Percentiles rank a stretch among this genome's conserved stretches.
Evolutionary conservation across 2,797 vertebrate genomes (phyloP).

Genomic region (Sparidentex hasta): DNA sequence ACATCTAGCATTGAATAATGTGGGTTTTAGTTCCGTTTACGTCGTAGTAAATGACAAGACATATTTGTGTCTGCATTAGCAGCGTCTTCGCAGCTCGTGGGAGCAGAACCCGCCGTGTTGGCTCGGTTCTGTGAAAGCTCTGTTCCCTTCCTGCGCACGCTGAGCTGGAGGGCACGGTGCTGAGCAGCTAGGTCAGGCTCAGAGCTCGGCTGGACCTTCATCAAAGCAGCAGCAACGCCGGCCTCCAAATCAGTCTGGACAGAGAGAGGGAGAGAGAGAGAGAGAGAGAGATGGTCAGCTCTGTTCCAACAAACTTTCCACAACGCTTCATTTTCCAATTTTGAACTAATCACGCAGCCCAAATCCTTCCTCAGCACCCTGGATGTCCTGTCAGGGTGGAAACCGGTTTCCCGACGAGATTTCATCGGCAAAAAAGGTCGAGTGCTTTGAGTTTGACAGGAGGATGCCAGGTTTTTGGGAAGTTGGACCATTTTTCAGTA

Average conservation of each 20-base stretch:
- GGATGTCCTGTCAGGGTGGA: slow-evolving; percentile 12
- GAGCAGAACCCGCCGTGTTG: slow-evolving; percentile 32
- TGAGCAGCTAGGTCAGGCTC: slow-evolving; percentile 66
- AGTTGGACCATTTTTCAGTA: neutral
- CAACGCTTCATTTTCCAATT: neutral
- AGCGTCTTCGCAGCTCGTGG: slow-evolving; percentile 2
- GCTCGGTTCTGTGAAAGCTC: slow-evolving; percentile 9
- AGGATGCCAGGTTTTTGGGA: neutral
- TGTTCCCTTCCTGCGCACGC: slow-evolving; percentile 31
- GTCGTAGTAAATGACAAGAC: neutral
- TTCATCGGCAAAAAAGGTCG: neutral
- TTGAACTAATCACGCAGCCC: neutral
- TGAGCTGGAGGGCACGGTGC: slow-evolving; percentile 51
- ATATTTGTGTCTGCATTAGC: neutral
- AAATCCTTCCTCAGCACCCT: neutral
- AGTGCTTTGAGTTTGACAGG: neutral
- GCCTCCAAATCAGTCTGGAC: slow-evolving; percentile 69
- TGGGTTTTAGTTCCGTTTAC: slow-evolving; percentile 45
- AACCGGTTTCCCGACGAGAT: slow-evolving; percentile 47
- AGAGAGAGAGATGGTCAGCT: slow-evolving; percentile 19
- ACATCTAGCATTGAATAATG: slow-evolving; percentile 45
- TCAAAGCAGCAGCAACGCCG: slow-evolving; percentile 50
- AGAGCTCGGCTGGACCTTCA: slow-evolving; percentile 49
- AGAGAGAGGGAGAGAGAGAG: slow-evolving; percentile 42
- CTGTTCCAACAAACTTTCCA: slow-evolving; percentile 24